phyloP scores from a whole-genome alignment of 2,797 vertebrate genomes.

The Knipowitschia caucasica region DNA sequence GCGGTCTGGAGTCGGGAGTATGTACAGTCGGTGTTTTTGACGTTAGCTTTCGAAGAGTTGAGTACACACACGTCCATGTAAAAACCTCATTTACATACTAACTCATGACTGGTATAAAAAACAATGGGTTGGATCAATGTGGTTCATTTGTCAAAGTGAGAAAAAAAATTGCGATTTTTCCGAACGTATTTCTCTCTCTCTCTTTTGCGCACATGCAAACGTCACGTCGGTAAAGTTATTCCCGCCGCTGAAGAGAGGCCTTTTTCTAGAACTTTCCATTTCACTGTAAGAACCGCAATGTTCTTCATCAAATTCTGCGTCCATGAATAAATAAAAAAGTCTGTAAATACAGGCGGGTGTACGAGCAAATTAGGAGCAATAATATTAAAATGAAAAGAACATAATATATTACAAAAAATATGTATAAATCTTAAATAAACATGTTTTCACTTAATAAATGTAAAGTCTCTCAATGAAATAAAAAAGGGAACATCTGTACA shows the following conservation, averaged over 20 bases:
- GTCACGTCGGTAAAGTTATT: slow-evolving; percentile 41
- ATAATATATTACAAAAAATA: slow-evolving; percentile 73
- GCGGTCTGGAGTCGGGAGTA: slow-evolving; percentile 74
- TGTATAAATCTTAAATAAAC: slow-evolving; percentile 82
- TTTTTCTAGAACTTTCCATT: slow-evolving; percentile 16
- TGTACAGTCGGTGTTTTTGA: slow-evolving; percentile 69
- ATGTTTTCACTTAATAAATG: slow-evolving; percentile 74
- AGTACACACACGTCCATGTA: slow-evolving; percentile 78
- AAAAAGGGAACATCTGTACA: slow-evolving; percentile 77
- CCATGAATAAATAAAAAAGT: slow-evolving; percentile 32
- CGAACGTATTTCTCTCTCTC: slow-evolving; percentile 16
- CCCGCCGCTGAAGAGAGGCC: slow-evolving; percentile 44
- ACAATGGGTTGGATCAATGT: slow-evolving; percentile 21
- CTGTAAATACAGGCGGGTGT: slow-evolving; percentile 36
- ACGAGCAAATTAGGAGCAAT: slow-evolving; percentile 50
- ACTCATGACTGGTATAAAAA: slow-evolving; percentile 55
- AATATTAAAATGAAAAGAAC: slow-evolving; percentile 57
- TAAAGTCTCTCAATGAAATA: slow-evolving; percentile 71
- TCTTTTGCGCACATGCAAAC: slow-evolving; percentile 44
- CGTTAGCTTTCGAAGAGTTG: slow-evolving; percentile 66
- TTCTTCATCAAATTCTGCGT: slow-evolving; percentile 24
- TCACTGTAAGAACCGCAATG: slow-evolving; percentile 42
- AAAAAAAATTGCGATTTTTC: slow-evolving; percentile 20
- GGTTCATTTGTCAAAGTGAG: slow-evolving; percentile 26
- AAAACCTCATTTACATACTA: slow-evolving; percentile 76